These are phyloP conservation scores for Punctoribates punctum DNA, from an alignment of 2,888 invertebrate genomes.

Conservation along the genomic window DNA sequence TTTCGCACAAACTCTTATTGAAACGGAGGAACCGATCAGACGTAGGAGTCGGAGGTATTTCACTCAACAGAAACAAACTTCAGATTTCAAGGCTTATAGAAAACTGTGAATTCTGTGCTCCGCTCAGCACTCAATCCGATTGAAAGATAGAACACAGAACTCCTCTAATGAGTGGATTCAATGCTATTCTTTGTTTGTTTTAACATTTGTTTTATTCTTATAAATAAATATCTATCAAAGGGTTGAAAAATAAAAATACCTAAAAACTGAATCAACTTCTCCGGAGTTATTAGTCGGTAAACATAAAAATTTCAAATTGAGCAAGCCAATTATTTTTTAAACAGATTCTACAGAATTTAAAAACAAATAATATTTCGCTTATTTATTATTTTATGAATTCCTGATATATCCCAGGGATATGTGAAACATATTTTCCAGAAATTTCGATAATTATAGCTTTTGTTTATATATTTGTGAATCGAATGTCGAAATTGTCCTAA, in stretches of 20 bases:
- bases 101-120: background rate
- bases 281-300: background rate
- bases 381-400: background rate
- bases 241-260: too few relatives aligned
- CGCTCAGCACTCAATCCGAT: background rate
- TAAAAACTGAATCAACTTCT: background rate
- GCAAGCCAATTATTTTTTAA: too few relatives aligned
- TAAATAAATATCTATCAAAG: too few relatives aligned
- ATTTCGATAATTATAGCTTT: background rate
- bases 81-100: slow-evolving; percentile 4
- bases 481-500: background rate
- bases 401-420: background rate
- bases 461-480: background rate
- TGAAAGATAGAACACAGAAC: background rate
- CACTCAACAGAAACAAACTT: slow-evolving; percentile 1
- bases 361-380: too few relatives aligned
- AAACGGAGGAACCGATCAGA: background rate
- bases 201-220: background rate
- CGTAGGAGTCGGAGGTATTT: slow-evolving; percentile 14
- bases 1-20: background rate
- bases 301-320: background rate
- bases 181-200: slow-evolving; percentile 18
- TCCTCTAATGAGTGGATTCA: background rate
- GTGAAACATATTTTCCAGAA: background rate
- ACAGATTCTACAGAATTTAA: too few relatives aligned